Conservation (phyloP, 2,888 invertebrate species). For the Erebia epiphron region DNA sequence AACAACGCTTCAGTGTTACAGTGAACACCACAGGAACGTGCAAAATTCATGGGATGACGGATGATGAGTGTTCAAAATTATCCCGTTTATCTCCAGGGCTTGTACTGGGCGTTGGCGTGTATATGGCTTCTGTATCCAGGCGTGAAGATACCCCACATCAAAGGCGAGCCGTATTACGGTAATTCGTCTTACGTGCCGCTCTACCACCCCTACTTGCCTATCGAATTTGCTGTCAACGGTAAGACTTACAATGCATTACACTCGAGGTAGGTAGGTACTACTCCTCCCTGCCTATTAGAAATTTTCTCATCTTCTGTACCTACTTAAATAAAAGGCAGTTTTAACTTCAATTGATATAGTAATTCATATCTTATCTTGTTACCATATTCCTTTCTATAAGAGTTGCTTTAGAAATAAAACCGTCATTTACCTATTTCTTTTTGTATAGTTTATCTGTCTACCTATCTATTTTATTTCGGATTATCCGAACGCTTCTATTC, state of each 20-base stretch:
- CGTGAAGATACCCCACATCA: conserved; percentile 87
- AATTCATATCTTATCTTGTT: no score
- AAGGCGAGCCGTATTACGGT: conserved; percentile 85
- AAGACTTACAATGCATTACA: conserved; percentile 28
- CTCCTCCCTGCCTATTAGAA: no score
- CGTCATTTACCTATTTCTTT: no score
- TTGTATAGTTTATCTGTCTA: no score
- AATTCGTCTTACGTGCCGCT: conserved; percentile 86
- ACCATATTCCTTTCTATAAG: no score
- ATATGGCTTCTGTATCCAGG: conserved; percentile 87
- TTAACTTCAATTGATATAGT: no score
- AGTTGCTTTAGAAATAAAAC: no score
- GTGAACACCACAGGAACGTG: neutral
- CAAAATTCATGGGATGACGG: conserved; percentile 20
- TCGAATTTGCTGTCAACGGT: conserved; percentile 90
- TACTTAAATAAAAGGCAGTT: no score
- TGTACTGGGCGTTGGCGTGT: conserved; percentile 89
- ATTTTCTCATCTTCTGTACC: no score
- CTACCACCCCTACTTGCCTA: conserved; percentile 89
- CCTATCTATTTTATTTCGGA: no score
- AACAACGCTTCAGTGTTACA: neutral
- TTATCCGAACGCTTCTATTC: neutral
- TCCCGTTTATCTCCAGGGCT: conserved; percentile 74
- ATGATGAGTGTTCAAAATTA: neutral
- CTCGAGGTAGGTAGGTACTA: no score